These are phyloP conservation scores for Gymnodraco acuticeps DNA, from an alignment of 2,797 vertebrate species.

Conservation along the genomic window DNA sequence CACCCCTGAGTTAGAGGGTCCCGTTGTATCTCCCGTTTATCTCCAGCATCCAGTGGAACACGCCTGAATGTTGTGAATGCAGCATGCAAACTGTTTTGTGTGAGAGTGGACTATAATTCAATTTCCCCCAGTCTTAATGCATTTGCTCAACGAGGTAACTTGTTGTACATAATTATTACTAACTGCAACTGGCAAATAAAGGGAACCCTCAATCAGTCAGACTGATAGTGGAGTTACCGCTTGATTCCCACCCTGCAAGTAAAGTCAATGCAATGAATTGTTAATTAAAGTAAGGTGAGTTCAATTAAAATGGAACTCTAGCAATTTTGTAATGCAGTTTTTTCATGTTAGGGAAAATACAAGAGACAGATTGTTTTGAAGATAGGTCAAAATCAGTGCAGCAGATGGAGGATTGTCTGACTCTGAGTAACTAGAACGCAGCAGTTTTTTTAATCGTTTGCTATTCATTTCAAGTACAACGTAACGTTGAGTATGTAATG, in stretches of 20 bases:
- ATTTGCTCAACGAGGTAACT: background rate
- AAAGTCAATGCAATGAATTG: background rate
- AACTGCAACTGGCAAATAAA: background rate
- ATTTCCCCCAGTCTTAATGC: background rate
- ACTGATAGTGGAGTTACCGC: background rate
- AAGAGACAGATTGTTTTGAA: background rate
- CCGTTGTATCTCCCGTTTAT: background rate
- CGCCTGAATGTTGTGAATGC: constrained; percentile 22
- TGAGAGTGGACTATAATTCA: background rate
- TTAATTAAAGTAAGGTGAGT: background rate
- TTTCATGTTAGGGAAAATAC: background rate
- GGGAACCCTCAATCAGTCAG: background rate
- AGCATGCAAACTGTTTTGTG: constrained; percentile 5
- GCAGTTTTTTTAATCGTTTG: no score
- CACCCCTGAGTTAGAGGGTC: constrained; percentile 23
- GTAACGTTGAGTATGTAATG: no score
- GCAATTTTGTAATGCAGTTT: background rate
- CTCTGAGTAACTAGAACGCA: no score
- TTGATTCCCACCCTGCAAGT: background rate
- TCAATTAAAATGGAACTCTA: background rate
- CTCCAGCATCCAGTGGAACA: constrained; percentile 11
- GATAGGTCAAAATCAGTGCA: background rate
- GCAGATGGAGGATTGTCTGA: background rate
- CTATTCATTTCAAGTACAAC: no score
- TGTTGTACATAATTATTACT: background rate